Conservation (phyloP, 2,113 vertebrate species). For the Nothobranchius kuhntae region DNA sequence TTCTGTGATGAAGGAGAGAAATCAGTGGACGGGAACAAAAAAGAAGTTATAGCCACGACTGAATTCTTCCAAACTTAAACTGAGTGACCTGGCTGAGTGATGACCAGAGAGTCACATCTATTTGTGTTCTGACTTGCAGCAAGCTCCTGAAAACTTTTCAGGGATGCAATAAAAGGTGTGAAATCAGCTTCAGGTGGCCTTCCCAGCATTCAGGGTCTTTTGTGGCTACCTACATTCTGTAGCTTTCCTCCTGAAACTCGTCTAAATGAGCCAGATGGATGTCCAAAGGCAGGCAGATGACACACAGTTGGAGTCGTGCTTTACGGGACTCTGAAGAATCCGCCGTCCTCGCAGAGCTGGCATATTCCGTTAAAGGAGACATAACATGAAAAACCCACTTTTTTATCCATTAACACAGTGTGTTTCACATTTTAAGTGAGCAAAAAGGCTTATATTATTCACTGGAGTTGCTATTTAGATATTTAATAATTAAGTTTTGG, state of each 20-base stretch:
- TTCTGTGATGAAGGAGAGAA: too few species aligned
- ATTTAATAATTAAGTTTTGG: too few species aligned
- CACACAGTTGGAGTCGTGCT: slow-evolving; percentile 27
- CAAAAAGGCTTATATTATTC: too few species aligned
- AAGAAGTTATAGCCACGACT: too few species aligned
- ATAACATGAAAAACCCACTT: too few species aligned
- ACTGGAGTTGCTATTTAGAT: too few species aligned
- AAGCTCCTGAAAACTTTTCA: background rate
- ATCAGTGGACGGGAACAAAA: too few species aligned
- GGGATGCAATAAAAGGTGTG: slow-evolving; percentile 4
- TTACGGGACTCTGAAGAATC: slow-evolving; percentile 29
- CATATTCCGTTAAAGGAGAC: slow-evolving; percentile 60
- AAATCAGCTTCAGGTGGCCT: slow-evolving; percentile 6
- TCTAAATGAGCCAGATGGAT: slow-evolving; percentile 25
- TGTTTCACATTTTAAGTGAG: too few species aligned
- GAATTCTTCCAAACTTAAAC: background rate
- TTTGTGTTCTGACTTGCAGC: background rate
- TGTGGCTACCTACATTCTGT: background rate
- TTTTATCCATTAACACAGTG: too few species aligned
- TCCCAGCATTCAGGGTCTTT: background rate
- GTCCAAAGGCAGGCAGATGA: slow-evolving; percentile 25
- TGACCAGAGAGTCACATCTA: background rate
- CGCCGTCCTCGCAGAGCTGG: slow-evolving; percentile 40
- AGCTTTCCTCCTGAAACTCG: slow-evolving; percentile 4
- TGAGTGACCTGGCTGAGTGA: background rate